phyloP scores from a whole-genome alignment of 2,888 invertebrate species.

The Timema cristinae region DNA sequence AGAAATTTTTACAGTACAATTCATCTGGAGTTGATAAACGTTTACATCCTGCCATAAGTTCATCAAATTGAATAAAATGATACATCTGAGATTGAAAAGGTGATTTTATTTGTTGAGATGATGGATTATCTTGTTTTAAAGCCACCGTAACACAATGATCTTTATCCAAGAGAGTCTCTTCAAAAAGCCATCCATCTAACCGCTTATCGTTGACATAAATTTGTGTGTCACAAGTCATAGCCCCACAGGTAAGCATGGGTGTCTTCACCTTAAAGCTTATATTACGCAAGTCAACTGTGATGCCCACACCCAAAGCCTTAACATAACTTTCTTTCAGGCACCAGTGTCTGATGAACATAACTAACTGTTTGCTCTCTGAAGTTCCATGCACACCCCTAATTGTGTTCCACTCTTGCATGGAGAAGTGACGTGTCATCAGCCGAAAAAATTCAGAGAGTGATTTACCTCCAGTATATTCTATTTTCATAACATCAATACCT shows the following conservation, averaged over 20 bases:
- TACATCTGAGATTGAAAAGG: slow-evolving; percentile 44
- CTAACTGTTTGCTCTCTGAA: slow-evolving; percentile 62
- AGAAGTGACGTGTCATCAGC: slow-evolving; percentile 82
- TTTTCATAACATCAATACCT: slow-evolving; percentile 87
- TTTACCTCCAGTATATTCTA: slow-evolving; percentile 69
- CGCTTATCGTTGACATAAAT: slow-evolving; percentile 58
- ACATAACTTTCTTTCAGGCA: slow-evolving; percentile 92
- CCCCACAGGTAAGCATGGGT: slow-evolving; percentile 43
- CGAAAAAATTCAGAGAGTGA: slow-evolving; percentile 76
- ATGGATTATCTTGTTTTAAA: slow-evolving; percentile 42
- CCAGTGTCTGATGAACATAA: slow-evolving; percentile 86
- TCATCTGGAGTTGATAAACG: slow-evolving; percentile 51
- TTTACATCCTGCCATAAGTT: slow-evolving; percentile 55
- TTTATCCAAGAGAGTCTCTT: slow-evolving; percentile 74
- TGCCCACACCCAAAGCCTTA: slow-evolving; percentile 84
- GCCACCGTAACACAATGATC: slow-evolving; percentile 79
- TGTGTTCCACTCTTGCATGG: slow-evolving; percentile 71
- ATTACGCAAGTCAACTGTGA: slow-evolving; percentile 69
- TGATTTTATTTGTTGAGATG: neutral
- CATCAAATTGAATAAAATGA: slow-evolving; percentile 54
- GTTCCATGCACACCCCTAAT: slow-evolving; percentile 54
- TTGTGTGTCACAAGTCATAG: slow-evolving; percentile 59
- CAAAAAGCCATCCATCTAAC: slow-evolving; percentile 68
- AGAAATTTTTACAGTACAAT: slow-evolving; percentile 54
- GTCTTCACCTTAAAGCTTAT: slow-evolving; percentile 71